Percentiles rank a stretch among this genome's conserved stretches.
Conservation (phyloP, 2,888 invertebrate species). For the Pedicia rivosa region DNA sequence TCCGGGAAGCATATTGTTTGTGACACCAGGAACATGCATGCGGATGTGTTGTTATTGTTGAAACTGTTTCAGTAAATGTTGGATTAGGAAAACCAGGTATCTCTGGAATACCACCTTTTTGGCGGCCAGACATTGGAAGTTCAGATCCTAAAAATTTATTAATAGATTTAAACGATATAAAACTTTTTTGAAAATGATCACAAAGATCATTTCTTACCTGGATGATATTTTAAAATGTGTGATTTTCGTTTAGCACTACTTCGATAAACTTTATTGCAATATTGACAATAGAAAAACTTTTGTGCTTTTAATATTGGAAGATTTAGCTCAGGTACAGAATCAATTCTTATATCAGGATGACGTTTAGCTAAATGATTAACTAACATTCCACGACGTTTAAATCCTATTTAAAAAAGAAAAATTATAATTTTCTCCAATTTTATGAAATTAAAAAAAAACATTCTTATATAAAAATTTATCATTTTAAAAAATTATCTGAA, state of each 20-base stretch:
- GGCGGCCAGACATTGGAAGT: conserved; percentile 31
- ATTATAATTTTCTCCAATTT: not conserved
- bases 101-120: conserved; percentile 15
- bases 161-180: no score
- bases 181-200: conserved; percentile 7
- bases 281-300: conserved; percentile 67
- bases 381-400: conserved; percentile 71
- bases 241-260: conserved; percentile 70
- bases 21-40: conserved; percentile 67
- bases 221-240: conserved; percentile 70
- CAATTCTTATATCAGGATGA: conserved; percentile 46
- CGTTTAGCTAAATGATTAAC: conserved; percentile 73
- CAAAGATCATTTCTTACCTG: no score
- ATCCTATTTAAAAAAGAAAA: conserved; percentile 25
- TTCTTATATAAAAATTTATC: not conserved
- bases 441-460: conserved; percentile 1
- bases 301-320: conserved; percentile 62
- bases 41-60: conserved; percentile 51
- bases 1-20: conserved; percentile 72
- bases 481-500: no score
- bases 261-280: conserved; percentile 72
- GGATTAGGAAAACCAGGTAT: conserved; percentile 36
- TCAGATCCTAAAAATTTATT: no score
- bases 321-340: conserved; percentile 55
- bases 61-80: conserved; percentile 52